Conservation (phyloP, 2,113 vertebrate genomes). For the Microtus richardsoni region DNA sequence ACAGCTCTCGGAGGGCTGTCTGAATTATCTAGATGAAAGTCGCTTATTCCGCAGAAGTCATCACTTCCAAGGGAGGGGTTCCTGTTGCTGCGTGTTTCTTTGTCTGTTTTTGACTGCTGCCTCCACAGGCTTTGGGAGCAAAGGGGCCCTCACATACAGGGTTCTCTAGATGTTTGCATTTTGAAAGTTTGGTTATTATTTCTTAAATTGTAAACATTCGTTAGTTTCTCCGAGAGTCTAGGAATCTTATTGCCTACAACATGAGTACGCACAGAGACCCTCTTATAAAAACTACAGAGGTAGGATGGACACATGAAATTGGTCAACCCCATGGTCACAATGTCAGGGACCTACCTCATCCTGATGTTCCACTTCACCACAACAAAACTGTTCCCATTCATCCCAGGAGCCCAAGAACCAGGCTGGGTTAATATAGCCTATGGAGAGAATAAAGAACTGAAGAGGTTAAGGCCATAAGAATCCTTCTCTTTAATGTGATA, state of each 20-base stretch:
- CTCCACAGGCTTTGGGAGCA: neutral
- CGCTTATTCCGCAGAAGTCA: slow-evolving; percentile 22
- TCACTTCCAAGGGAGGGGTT: slow-evolving; percentile 3
- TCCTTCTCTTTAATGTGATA: neutral
- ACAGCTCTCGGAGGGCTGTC: slow-evolving; percentile 20
- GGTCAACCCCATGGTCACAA: neutral
- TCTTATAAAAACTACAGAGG: neutral
- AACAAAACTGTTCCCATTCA: neutral
- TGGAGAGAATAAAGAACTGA: neutral
- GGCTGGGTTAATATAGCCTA: neutral
- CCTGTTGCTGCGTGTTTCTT: neutral
- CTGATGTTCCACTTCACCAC: neutral
- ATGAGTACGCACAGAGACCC: neutral
- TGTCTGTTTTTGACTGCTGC: neutral
- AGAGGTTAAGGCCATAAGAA: neutral
- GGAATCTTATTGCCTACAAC: neutral
- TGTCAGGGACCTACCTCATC: neutral
- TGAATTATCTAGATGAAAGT: slow-evolving; percentile 64
- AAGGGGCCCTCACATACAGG: neutral
- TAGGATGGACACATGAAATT: neutral
- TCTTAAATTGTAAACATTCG: neutral
- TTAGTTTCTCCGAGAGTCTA: neutral
- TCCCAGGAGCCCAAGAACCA: neutral
- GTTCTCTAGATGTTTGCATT: neutral
- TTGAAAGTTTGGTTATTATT: neutral